Evolutionary conservation across 64 coral and sea anemone species (phyloP).

Genomic region (Exaiptasia diaphana): DNA sequence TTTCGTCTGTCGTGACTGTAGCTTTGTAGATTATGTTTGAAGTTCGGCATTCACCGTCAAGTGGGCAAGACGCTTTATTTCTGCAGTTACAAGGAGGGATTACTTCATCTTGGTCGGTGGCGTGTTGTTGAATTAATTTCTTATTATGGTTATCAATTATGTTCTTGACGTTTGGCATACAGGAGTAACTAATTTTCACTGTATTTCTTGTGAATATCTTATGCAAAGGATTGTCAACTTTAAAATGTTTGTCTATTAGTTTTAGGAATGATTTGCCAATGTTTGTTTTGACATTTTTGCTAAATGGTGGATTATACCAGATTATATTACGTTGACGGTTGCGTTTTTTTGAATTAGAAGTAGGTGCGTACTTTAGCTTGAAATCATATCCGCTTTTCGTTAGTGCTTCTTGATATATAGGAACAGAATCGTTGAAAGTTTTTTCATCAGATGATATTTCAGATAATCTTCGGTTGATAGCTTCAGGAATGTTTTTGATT

Average conservation of each 20-base stretch:
- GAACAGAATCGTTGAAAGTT: constrained; percentile 28
- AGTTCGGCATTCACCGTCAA: no score
- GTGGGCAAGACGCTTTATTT: no score
- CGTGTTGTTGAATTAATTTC: no score
- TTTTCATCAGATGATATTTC: constrained; percentile 29
- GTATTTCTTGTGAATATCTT: neutral
- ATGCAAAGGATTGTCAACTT: no score
- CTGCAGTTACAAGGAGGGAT: no score
- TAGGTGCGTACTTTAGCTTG: neutral
- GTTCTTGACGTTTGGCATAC: constrained; percentile 52
- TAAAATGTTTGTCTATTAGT: constrained; percentile 27
- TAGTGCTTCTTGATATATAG: constrained; percentile 29
- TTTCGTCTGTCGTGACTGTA: no score
- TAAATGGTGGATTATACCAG: neutral
- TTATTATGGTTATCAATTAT: constrained; percentile 43
- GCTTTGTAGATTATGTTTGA: no score
- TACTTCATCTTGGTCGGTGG: no score
- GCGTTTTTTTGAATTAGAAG: neutral
- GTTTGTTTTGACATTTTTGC: constrained; percentile 38
- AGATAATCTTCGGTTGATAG: constrained; percentile 38
- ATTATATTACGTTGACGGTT: constrained; percentile 23
- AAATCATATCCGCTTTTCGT: neutral
- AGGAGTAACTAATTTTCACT: neutral
- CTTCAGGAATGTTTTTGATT: constrained; percentile 9
- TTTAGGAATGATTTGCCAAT: constrained; percentile 36